Percentiles rank a stretch among this genome's conserved stretches.
Conservation (phyloP, 2,113 vertebrate genomes). For the Hystrix brachyura region DNA sequence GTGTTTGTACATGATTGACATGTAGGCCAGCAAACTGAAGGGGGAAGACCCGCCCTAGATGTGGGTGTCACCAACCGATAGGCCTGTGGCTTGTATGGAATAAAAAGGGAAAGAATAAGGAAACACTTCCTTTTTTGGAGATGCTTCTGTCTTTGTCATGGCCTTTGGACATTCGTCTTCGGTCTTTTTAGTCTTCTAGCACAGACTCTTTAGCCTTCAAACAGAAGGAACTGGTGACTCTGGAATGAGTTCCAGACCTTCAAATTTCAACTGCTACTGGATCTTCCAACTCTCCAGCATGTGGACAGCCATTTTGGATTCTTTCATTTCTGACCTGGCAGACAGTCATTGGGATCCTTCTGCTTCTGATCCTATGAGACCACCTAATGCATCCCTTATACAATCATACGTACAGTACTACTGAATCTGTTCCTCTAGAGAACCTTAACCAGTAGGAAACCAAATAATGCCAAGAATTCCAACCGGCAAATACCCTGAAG, state of each 20-base stretch:
- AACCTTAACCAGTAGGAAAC: background rate
- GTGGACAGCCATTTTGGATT: background rate
- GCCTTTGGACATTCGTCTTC: background rate
- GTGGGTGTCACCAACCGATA: background rate
- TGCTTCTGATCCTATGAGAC: background rate
- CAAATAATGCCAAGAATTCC: background rate
- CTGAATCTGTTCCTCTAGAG: background rate
- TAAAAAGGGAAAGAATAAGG: background rate
- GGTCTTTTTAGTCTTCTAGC: background rate
- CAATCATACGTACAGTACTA: background rate
- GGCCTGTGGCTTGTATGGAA: background rate
- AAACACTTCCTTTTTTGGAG: background rate
- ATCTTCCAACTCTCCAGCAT: background rate
- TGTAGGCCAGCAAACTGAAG: background rate
- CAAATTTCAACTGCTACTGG: background rate
- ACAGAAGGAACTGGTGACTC: background rate
- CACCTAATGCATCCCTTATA: background rate
- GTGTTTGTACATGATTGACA: background rate
- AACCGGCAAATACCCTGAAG: background rate
- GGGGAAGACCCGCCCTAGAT: background rate
- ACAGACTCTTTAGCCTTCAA: background rate
- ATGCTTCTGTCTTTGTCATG: background rate
- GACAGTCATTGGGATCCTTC: background rate
- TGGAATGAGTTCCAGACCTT: background rate
- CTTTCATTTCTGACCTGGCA: background rate